Evolutionary conservation across 2,888 invertebrate genomes (phyloP).

Genomic region (Sepiola atlantica): DNA sequence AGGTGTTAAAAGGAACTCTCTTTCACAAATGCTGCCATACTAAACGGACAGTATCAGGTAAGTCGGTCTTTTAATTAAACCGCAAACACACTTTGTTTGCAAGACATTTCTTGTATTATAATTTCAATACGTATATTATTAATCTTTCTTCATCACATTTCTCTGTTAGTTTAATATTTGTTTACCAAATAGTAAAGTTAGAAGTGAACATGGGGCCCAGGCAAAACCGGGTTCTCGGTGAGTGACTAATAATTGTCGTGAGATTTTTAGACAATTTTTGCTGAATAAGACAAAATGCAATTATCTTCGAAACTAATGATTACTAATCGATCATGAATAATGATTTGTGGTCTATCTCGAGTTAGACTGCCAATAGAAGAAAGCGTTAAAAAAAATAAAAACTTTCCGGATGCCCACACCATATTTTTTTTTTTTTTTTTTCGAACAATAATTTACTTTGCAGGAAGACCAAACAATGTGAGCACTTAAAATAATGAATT

Average conservation of each 20-base stretch:
- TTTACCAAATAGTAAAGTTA: no score
- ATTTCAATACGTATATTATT: no score
- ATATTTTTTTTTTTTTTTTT: background rate
- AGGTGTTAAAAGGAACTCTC: no score
- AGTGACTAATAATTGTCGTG: no score
- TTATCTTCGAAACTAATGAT: background rate
- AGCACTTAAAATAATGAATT: background rate
- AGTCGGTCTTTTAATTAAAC: no score
- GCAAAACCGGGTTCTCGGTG: no score
- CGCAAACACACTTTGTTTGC: no score
- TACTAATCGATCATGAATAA: background rate
- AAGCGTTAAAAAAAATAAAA: background rate
- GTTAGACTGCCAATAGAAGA: background rate
- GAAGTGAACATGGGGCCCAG: background rate
- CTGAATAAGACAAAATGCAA: background rate
- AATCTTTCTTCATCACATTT: no score
- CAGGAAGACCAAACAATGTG: background rate
- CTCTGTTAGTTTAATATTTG: no score
- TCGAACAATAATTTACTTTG: background rate
- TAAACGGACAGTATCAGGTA: no score
- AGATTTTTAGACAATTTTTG: background rate
- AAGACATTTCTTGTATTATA: no score
- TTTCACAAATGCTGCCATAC: no score
- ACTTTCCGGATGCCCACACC: background rate
- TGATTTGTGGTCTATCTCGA: background rate